A percentile compares a stretch with the other conserved stretches of the same genome.
Conservation (phyloP, 2,113 vertebrate species). For the Ictidomys tridecemlineatus region DNA sequence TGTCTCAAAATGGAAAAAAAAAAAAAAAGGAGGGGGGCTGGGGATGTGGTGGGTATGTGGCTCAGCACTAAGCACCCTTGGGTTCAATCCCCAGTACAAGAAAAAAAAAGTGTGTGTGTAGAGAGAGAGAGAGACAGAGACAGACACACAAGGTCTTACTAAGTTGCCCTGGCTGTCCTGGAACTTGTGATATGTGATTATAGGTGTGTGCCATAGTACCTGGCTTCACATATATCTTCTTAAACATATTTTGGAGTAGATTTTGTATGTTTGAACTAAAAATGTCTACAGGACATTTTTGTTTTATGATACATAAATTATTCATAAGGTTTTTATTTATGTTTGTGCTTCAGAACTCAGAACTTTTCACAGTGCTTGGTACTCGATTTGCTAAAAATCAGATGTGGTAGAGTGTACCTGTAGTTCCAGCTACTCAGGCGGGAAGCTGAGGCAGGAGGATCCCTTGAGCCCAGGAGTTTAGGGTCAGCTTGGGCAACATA, state of each 20-base stretch:
- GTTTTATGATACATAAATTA: background rate
- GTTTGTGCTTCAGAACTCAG: background rate
- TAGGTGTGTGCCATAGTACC: no score
- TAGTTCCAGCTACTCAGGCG: background rate
- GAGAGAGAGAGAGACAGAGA: no score
- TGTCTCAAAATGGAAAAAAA: no score
- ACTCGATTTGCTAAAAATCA: background rate
- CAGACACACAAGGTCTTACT: no score
- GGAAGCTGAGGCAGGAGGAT: background rate
- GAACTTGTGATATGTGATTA: no score
- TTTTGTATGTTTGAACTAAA: slow-evolving; percentile 9
- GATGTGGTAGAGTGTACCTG: background rate
- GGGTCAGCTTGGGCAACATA: background rate
- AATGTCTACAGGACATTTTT: background rate
- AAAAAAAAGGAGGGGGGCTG: no score
- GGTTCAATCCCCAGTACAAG: no score
- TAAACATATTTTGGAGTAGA: slow-evolving; percentile 18
- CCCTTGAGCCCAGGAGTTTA: background rate
- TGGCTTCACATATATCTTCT: no score
- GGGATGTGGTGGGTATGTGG: no score
- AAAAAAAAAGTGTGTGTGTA: no score
- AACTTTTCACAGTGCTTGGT: background rate
- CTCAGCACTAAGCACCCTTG: no score
- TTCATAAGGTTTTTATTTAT: background rate
- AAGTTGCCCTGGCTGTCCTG: no score